A percentile compares a stretch with the other conserved stretches of the same genome.
Conservation (phyloP, 2,113 vertebrate genomes). For the Phyllopteryx taeniolatus region DNA sequence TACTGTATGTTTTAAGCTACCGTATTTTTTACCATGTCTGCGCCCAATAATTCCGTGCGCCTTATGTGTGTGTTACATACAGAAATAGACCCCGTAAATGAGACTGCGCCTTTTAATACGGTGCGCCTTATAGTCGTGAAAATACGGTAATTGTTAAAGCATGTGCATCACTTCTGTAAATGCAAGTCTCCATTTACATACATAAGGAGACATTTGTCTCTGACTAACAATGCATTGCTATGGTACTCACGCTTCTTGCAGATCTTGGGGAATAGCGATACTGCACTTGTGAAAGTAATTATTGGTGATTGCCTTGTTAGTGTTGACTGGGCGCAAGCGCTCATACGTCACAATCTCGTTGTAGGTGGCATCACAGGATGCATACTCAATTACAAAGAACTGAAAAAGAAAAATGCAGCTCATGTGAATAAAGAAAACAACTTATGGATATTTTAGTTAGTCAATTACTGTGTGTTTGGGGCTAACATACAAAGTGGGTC, state of each 20-base stretch:
- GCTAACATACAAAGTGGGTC: background rate
- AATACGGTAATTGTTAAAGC: no score
- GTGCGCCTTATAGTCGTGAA: no score
- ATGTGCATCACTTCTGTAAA: no score
- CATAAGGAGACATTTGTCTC: no score
- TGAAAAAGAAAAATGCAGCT: constrained; percentile 44
- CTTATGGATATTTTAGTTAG: background rate
- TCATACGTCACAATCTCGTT: constrained; percentile 90
- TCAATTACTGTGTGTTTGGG: background rate
- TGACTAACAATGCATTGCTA: background rate
- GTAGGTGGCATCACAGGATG: constrained; percentile 86
- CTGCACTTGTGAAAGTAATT: constrained; percentile 82
- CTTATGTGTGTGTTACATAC: no score
- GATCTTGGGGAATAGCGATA: constrained; percentile 84
- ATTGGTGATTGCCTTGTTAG: constrained; percentile 80
- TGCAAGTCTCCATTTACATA: no score
- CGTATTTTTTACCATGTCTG: no score
- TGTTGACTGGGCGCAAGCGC: constrained; percentile 84
- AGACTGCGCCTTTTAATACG: no score
- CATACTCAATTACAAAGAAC: constrained; percentile 92
- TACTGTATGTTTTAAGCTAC: no score
- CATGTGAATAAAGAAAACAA: background rate
- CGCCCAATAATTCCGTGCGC: no score
- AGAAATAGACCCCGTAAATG: no score
- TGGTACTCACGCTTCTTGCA: constrained; percentile 75